Evolutionary conservation across 2,888 invertebrate genomes (phyloP).

Genomic region (Globia sparganii): DNA sequence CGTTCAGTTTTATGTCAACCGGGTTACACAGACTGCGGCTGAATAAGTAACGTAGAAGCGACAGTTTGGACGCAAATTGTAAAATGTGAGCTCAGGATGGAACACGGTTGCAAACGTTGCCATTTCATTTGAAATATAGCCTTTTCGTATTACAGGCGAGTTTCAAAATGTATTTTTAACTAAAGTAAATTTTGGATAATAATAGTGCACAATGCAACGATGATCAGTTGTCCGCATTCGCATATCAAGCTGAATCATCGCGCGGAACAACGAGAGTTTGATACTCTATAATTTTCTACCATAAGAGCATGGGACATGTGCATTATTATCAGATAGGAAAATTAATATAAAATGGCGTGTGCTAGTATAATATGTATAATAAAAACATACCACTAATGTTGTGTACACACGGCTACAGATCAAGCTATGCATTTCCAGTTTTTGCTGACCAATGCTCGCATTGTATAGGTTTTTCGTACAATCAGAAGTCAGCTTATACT

Average conservation of each 20-base stretch:
- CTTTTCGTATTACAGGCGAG: constrained; percentile 9
- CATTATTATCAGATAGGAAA: constrained; percentile 3
- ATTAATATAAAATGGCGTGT: neutral
- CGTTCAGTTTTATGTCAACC: constrained; percentile 51
- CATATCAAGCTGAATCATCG: constrained; percentile 25
- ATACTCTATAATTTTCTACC: constrained; percentile 46
- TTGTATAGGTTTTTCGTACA: too few relatives aligned
- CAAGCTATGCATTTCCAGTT: too few relatives aligned
- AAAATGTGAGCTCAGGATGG: constrained; percentile 47
- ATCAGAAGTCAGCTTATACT: too few relatives aligned
- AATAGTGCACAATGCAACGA: constrained; percentile 24
- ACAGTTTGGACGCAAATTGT: constrained; percentile 52
- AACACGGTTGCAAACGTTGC: constrained; percentile 33
- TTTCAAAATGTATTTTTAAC: constrained; percentile 12
- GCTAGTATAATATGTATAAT: neutral
- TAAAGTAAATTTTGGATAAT: constrained; percentile 4
- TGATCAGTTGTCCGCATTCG: constrained; percentile 13
- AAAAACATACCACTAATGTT: neutral
- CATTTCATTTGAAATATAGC: constrained; percentile 45
- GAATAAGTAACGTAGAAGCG: constrained; percentile 55
- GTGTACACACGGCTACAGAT: too few relatives aligned
- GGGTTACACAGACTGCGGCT: constrained; percentile 26
- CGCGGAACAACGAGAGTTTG: constrained; percentile 40
- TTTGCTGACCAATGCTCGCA: too few relatives aligned
- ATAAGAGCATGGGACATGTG: constrained; percentile 15